These are phyloP conservation scores for Phyllopteryx taeniolatus DNA, from an alignment of 2,113 vertebrate species.

Conservation along the genomic window DNA sequence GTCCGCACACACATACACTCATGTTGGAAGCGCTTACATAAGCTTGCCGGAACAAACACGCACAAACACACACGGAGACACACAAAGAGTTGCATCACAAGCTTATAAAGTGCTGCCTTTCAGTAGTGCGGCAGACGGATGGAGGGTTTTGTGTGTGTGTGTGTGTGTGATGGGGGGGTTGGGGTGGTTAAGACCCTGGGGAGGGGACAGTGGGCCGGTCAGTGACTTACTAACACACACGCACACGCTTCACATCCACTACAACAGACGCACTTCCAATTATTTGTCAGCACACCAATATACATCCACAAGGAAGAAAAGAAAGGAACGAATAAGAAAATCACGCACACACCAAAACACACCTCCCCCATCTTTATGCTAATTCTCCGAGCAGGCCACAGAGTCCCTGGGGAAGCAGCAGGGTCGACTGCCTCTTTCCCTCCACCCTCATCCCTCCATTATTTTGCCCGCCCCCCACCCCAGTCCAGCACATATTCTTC, in stretches of 20 bases:
- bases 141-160: conserved; percentile 28
- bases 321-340: background rate
- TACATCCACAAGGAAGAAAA: conserved; percentile 29
- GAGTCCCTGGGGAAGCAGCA: conserved; percentile 69
- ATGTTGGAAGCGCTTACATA: conserved; percentile 67
- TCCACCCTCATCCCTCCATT: conserved; percentile 35
- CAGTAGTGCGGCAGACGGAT: conserved; percentile 57
- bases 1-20: conserved; percentile 56
- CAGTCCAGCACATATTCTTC: conserved; percentile 39
- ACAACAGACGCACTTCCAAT: background rate
- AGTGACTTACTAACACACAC: conserved; percentile 31
- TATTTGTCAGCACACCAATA: background rate
- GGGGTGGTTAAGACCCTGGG: conserved; percentile 62
- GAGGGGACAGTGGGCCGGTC: conserved; percentile 30
- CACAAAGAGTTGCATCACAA: conserved; percentile 65
- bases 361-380: conserved; percentile 71
- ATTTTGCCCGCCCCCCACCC: conserved; percentile 20
- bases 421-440: conserved; percentile 60
- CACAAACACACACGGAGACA: conserved; percentile 25
- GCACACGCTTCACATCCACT: conserved; percentile 18
- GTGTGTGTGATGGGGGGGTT: background rate
- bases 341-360: conserved; percentile 33
- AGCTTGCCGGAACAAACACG: conserved; percentile 64
- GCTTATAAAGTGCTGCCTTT: conserved; percentile 57
- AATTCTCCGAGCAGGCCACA: conserved; percentile 74